Base-by-base conservation (phyloP, 1,140 invertebrate species). In the Asbolus verrucosus region DNA sequence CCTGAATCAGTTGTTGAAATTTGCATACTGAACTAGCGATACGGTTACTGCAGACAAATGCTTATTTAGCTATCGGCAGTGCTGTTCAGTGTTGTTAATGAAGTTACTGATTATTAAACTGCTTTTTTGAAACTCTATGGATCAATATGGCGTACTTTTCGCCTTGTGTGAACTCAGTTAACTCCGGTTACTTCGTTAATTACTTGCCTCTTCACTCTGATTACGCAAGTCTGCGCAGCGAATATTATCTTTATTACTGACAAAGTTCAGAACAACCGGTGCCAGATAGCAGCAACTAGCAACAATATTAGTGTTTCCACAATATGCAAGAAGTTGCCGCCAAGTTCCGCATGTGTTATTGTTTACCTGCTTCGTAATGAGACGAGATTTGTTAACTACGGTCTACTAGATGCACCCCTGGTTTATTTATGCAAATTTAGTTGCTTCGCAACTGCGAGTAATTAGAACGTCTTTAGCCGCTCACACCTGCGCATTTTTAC, bases 281-380 rank as follows among this genome's bases (percentile, higher is more conserved):
- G 46, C 46, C 46, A 54, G 46, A 54, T 54, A 54, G 21, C 21
- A 11, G 46, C 46, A 21, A 24, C 46, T 54, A 19, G 46, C 46
- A 54, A 54, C 46, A 54, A 54, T 54, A 54, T 54, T 54, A 54
- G 46, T 54, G 21, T 54, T 54, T 54, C 46, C 46, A 54, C 46
- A 54, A 54, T 54, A 54, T 54, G 15, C 46, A 54, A 36, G 33
- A 36, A 54, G 46, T 54, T 54, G 9, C 21, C 46, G 19, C 11
- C 46, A 54, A 54, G 46, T 27, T 54, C 19, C 46, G 46, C 46
- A 54, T 54, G 46, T 54, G 46, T 54, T 54, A 54, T 54, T 54
- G 46, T 54, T 54, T 54, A 54, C 46, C 21, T 54, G 19, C 46
- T 54, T 24, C 46, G 27, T 54, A 54, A 54, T 54, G 46, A 54